phyloP scores from a whole-genome alignment of 2,797 vertebrate genomes.

The Myotis myotis region DNA sequence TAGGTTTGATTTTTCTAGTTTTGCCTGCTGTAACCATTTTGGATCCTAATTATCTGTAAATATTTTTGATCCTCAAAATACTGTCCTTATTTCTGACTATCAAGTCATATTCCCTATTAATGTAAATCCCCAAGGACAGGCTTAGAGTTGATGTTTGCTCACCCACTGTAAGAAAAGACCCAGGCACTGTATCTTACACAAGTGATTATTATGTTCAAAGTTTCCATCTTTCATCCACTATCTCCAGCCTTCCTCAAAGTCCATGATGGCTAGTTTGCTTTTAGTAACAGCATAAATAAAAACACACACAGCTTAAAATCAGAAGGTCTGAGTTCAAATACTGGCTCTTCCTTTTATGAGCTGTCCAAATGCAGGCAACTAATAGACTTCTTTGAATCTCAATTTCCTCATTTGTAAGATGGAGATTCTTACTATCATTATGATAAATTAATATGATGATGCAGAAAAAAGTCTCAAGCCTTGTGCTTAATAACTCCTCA shows the following conservation, averaged over 20 bases:
- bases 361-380: neutral
- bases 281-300: neutral
- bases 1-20: neutral
- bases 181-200: neutral
- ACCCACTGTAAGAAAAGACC: neutral
- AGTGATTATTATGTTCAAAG: neutral
- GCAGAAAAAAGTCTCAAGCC: neutral
- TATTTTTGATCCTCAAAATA: neutral
- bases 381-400: neutral
- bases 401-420: neutral
- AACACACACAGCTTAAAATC: neutral
- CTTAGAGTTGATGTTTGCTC: neutral
- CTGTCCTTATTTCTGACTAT: neutral
- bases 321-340: neutral
- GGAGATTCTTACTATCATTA: neutral
- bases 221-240: neutral
- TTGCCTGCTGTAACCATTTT: neutral
- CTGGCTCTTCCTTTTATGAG: neutral
- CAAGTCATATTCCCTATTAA: neutral
- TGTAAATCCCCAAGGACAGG: neutral
- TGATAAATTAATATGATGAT: neutral
- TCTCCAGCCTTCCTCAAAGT: neutral
- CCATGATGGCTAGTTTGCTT: neutral
- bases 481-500: slow-evolving; percentile 16
- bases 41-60: neutral